Evolutionary conservation across 1,140 invertebrate species (phyloP).

Genomic region (Camponotus floridanus): DNA sequence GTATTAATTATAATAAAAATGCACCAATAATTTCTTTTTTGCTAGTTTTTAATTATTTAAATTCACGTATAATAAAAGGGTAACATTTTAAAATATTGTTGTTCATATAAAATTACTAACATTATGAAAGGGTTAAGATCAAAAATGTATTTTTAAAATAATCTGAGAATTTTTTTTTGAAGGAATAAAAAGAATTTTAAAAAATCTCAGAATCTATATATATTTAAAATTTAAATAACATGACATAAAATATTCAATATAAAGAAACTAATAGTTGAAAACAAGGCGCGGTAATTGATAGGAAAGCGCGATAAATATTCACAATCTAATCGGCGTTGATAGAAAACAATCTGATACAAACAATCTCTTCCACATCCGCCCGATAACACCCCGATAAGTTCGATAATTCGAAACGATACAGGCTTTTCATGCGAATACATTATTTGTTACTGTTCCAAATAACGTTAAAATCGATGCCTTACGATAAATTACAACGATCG

Average conservation of each 20-base stretch:
- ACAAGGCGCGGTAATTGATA: no score
- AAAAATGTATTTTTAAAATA: background rate
- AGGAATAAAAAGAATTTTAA: background rate
- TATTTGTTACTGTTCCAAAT: background rate
- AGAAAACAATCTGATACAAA: constrained; percentile 6
- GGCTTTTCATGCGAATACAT: background rate
- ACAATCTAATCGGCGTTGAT: constrained; percentile 29
- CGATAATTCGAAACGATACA: constrained; percentile 26
- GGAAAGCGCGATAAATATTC: constrained; percentile 35
- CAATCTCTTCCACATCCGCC: background rate
- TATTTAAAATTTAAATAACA: background rate
- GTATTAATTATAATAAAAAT: background rate
- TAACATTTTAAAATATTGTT: background rate
- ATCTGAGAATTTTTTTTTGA: background rate
- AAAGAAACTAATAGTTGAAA: constrained; percentile 19
- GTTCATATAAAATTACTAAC: background rate
- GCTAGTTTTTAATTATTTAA: background rate
- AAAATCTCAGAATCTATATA: background rate
- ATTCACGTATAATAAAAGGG: background rate
- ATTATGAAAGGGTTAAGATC: background rate
- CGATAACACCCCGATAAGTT: constrained; percentile 35
- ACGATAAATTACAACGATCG: constrained; percentile 50
- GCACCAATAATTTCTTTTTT: background rate
- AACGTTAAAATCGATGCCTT: constrained; percentile 51
- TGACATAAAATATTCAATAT: background rate